A percentile compares a stretch with the other conserved stretches of the same genome.
phyloP scores from a whole-genome alignment of 2,888 invertebrate species.

The Odontocolon sp. region DNA sequence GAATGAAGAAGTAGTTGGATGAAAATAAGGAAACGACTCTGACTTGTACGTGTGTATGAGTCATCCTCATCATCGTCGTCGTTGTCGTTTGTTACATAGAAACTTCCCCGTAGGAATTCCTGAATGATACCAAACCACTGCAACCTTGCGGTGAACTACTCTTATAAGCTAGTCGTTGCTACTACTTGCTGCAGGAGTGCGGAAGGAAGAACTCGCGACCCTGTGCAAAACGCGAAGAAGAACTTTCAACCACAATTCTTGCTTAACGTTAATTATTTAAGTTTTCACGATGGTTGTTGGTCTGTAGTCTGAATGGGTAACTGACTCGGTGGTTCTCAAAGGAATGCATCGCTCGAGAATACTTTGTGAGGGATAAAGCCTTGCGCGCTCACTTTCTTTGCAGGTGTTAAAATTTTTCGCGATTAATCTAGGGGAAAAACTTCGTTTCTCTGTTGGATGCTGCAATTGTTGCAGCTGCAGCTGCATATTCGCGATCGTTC shows the following conservation, averaged over 20 bases:
- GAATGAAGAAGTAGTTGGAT: background rate
- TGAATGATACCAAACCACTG: background rate
- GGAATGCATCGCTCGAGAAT: conserved; percentile 27
- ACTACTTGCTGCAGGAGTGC: background rate
- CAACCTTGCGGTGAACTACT: conserved; percentile 11
- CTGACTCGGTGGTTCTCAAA: conserved; percentile 46
- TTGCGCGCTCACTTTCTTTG: background rate
- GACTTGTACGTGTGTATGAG: background rate
- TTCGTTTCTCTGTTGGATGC: no score
- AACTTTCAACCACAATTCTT: conserved; percentile 62
- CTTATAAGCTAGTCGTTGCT: background rate
- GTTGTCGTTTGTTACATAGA: conserved; percentile 14
- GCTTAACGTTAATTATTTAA: conserved; percentile 58
- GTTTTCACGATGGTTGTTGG: conserved; percentile 40
- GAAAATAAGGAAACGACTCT: background rate
- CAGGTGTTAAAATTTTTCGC: no score
- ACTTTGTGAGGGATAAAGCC: no score
- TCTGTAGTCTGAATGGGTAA: background rate
- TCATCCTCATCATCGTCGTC: background rate
- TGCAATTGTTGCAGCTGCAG: no score
- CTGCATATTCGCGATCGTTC: no score
- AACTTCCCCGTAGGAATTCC: conserved; percentile 21
- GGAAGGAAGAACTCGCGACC: conserved; percentile 18
- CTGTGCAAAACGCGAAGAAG: conserved; percentile 21
- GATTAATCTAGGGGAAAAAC: no score